Evolutionary conservation across 2,888 invertebrate genomes (phyloP), one percentile per base, ranked within the genome.

Genomic region (Drosophila antonietae): DNA sequence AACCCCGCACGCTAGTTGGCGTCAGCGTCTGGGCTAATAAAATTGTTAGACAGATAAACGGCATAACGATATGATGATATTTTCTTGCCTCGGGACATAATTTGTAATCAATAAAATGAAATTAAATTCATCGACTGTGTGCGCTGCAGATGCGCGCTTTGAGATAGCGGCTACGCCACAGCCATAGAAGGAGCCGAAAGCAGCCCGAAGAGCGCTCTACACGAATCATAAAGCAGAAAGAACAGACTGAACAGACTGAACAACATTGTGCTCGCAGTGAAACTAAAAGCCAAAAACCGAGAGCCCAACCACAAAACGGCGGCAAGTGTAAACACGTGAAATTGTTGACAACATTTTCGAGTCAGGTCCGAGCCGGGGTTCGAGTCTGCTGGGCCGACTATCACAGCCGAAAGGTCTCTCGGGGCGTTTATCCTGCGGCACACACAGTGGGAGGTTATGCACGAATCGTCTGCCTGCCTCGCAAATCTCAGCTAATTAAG

Each of bases 311-410:
- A 82, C 75, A 84, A 78, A 82, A 69, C 76, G 52, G 78, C 78
- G 89, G 83, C 88, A 89, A 87, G 87, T 89, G 87, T 85, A 87
- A 89, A 81, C 87, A 87, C 83, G 83, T 89, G 85, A 75, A 68
- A 61, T 58, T 69, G 80, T 78, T 81, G 68, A 80, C 78, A 80
- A 80, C 60, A 68, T 51, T 58, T 66, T 68, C 59, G 55, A 39
- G 62, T 55, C 62, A 63, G 52, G 58, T 37, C 41, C 60, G 51
- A 63, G 4, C 62, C 62, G 33, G 52, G 37, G 47, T 51, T 33
- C 57, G 59, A 66, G 35, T 28, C 52, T 14, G 33, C 14, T 35
- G 39, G 41, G 41, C 55, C 39, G 55, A 12, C 35, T 52, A 52
- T 20, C 52, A 52, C 35, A 15, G 52, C 20, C 37, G 37, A 55